Conservation (phyloP, 2,797 vertebrate genomes). For the Lerista edwardsae region DNA sequence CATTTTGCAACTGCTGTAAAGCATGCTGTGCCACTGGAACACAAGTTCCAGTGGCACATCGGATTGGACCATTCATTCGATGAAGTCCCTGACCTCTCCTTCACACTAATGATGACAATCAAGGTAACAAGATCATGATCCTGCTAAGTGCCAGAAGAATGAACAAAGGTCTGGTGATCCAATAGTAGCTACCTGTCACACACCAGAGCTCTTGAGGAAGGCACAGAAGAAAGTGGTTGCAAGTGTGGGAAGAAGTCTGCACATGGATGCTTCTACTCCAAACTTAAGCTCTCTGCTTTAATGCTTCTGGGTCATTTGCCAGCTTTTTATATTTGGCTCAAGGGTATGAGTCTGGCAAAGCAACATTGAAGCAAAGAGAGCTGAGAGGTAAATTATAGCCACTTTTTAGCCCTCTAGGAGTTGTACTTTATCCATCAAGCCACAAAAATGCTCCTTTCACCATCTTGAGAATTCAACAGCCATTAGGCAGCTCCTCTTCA, state of each 20-base stretch:
- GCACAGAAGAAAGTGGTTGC: neutral
- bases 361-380: neutral
- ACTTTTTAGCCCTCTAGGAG: neutral
- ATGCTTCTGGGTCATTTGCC: neutral
- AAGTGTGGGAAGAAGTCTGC: neutral
- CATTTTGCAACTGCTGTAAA: no score
- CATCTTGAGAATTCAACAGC: constrained; percentile 6
- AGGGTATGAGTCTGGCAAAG: neutral
- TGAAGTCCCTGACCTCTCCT: neutral
- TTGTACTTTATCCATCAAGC: neutral
- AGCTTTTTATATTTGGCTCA: neutral
- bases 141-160: no score
- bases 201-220: no score
- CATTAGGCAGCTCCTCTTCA: constrained; percentile 29
- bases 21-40: no score
- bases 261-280: neutral
- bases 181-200: no score
- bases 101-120: neutral
- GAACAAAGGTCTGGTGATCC: no score
- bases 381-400: constrained; percentile 11
- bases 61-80: neutral
- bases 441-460: constrained; percentile 10
- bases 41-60: no score
- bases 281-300: neutral
- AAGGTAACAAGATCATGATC: no score